Evolutionary conservation across 92 coral and sea anemone species (phyloP), one percentile per base, ranked within the genome.

Genomic region (Galaxea fascicularis): DNA sequence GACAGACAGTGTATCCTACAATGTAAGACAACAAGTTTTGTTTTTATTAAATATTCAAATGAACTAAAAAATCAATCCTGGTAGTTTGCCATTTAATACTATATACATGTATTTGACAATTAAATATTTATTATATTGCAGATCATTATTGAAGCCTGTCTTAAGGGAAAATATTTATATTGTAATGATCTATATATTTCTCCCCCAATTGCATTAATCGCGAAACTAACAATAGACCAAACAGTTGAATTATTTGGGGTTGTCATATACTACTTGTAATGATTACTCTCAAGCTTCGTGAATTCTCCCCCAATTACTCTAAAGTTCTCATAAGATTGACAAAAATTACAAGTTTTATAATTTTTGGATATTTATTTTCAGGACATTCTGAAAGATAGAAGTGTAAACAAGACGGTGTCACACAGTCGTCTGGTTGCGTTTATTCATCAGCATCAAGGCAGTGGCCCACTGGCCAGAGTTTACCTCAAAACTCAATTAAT

Each of bases 401-500:
- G 82, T 57, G 64, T 62, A 17, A 80, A 83, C 5, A 89, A 85
- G 51, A 71, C 26, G 8, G 59, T 53, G 15, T 69, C 78, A 6
- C 93, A 89, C 80, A 51, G 64, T 16, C 47, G 59, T 31, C 83
- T 89, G 14, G 41, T 73, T 4, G 65, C 29, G 1, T 89, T 39
- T 71, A 46, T 71, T 11, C 51, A 74, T 8, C 81, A 85, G 27
- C 86, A 60, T 79, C 75, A 65, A 4, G 62, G 20, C 6, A 25
- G 31, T 20, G 91, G 83, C 5, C 73, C 77, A n/a, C 77, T 87
- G 10, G 57, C 82, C 4, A 63, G 85, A 45, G 90, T 84, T 27
- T 91, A 91, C 65, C 29, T 71, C 24, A 91, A 84, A 77, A 17
- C 46, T 17, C 74, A 91, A 77, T 74, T 91, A 66, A 87, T 76